Base-by-base conservation (phyloP, 2,888 invertebrate species). In the Deladenus siricidicola region DNA sequence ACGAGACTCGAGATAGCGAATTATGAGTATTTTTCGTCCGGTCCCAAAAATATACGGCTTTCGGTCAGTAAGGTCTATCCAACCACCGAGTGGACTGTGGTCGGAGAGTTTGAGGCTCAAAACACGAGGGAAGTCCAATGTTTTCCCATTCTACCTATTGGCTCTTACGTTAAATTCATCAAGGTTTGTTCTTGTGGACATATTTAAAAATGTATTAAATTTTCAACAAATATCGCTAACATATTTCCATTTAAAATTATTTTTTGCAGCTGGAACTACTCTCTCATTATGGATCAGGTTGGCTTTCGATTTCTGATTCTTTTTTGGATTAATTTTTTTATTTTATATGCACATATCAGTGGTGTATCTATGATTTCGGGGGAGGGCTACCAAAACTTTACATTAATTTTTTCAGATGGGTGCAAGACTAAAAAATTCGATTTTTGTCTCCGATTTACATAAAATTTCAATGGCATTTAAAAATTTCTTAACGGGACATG, bases 11-110 rank as follows among this genome's bases (percentile, higher is more conserved):
- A 96, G 75, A 83, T 98, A 70, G 98, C 93, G 2, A 98, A 98
- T 81, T 90, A 91, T 79, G 98, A 99, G 81, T 83, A 98, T 62
- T 99, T 98, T 81, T 94, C 96, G 6, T 96, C 94, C 0, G 89
- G 89, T 28, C 94, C 94, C 17, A 89, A 89, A 80, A 89, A 90
- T 66, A 88, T 98, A 79, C 86, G 87, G n/a, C 6, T 88, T 85
- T 70, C 87, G 89, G 58, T 66, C 21, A 89, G 89, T 76, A 91
- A 91, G 80, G 84, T 91, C 54, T 90, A 87, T 80, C 91, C 91
- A 1, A 87, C 88, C 0, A 84, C 91, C 60, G 93, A 94, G 50
- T 96, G 94, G 94, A 86, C 86, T 43, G 84, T 85, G 70, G 86
- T 91, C 30, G 93, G 91, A 0, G 87, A 87, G 70, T 91, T 91